Evolutionary conservation across 1,140 invertebrate genomes (phyloP), one percentile per base, ranked within the genome.

Genomic region (Matsumurasca onukii): DNA sequence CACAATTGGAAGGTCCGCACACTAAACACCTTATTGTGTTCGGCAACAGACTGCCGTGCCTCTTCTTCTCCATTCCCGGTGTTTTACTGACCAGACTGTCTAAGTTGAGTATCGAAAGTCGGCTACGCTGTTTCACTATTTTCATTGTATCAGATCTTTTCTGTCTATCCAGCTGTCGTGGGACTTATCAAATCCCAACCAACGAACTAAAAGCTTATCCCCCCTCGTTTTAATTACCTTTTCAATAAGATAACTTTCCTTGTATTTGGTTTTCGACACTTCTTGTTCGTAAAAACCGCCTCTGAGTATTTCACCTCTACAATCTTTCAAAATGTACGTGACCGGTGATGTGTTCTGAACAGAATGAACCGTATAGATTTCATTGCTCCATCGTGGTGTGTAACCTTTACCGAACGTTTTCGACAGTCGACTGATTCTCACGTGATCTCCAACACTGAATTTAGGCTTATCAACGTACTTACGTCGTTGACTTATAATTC

Each of bases 131-230:
- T 22, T 59, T 69, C 9, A 59, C 5, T 27, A 59, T 27, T 62
- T 52, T 45, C 2, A 66, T 69, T 52, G 22, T 27, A 31, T 2
- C 13, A 66, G 9, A 67, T 72, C 34, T 17, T 39, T 67, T 68
- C 69, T 72, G 70, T 75, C 70, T 55, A 78, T 74, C 77, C 75
- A 78, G 51, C 70, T 71, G 70, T 78, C 77, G 66, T 76, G 73
- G 31, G 55, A 66, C 27, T 67, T 45, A 68, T 70, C 65, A 57
- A 79, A 75, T 39, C 76, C 77, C 63, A 78, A 70, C 77, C 77
- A 79, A 69, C 77, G 77, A 20, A 79, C 77, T 68, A 72, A 78
- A 17, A 77, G n/a, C 71, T 75, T 75, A 68, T 77, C 64, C 9
- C 71, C 70, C 64, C 74, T 70, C 67, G 65, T 73, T 66, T 70